Percentiles rank a stretch among this genome's conserved stretches.
These are phyloP conservation scores for Apeltes quadracus DNA, from an alignment of 2,113 vertebrate genomes.

Conservation along the genomic window DNA sequence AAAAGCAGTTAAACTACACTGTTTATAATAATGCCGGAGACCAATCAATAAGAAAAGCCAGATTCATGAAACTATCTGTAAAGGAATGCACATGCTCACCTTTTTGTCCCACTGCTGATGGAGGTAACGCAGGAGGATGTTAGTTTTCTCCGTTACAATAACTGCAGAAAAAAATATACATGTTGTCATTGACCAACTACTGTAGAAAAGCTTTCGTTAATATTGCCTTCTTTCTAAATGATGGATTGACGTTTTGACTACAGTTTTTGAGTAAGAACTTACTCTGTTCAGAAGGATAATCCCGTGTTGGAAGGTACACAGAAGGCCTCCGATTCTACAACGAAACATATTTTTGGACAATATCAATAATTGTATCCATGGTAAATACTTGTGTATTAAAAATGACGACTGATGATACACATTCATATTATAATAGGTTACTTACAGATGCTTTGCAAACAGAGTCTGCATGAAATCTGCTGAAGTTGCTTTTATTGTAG, in stretches of 20 bases:
- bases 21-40: not conserved
- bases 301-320: conserved; percentile 94
- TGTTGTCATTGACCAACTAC: too few relatives aligned
- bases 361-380: not conserved
- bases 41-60: not conserved
- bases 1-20: conserved; percentile 46
- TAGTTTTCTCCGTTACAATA: conserved; percentile 99
- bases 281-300: conserved; percentile 98
- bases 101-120: conserved; percentile 99
- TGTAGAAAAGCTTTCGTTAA: not conserved
- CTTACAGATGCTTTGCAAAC: conserved; percentile 99
- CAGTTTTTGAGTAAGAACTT: conserved; percentile 62
- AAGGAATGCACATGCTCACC: conserved; percentile 72
- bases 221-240: not conserved
- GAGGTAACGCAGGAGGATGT: conserved; percentile 97
- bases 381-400: not conserved
- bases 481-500: conserved; percentile 99
- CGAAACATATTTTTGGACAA: not conserved
- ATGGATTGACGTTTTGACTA: not conserved
- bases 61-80: not conserved
- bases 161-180: conserved; percentile 83
- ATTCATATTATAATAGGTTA: conserved; percentile 7
- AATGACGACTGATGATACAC: not conserved
- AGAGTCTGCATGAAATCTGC: conserved; percentile 96
- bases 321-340: conserved; percentile 93